These are phyloP conservation scores for Lasiurus cinereus DNA, from an alignment of 2,113 vertebrate species.

Conservation along the genomic window DNA sequence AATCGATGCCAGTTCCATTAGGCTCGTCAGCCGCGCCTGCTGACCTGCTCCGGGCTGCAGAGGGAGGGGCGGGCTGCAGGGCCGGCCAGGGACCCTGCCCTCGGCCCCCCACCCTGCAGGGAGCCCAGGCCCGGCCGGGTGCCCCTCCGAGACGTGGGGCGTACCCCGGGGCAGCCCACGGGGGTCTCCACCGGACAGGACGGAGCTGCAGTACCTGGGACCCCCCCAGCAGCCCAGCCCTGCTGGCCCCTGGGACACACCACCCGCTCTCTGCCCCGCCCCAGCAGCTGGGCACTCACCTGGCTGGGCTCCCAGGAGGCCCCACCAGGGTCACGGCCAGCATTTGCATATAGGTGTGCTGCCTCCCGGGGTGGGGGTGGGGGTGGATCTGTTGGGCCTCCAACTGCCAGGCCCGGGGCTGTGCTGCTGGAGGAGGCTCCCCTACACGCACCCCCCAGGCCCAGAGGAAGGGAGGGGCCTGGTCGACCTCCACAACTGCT, in stretches of 20 bases:
- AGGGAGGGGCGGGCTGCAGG: not conserved
- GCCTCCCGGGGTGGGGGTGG: too few relatives aligned
- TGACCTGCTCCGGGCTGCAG: constrained; percentile 44
- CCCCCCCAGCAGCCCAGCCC: not conserved
- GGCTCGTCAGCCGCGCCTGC: not conserved
- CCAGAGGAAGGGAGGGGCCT: not conserved
- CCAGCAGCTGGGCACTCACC: not conserved
- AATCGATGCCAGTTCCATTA: constrained; percentile 81
- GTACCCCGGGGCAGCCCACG: not conserved
- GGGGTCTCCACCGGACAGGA: not conserved
- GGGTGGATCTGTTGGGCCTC: not conserved
- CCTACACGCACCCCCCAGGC: not conserved
- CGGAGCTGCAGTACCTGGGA: not conserved
- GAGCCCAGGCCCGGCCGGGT: not conserved
- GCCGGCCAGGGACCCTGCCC: not conserved
- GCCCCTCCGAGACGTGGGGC: too few relatives aligned
- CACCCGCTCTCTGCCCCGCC: not conserved
- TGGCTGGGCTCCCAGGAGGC: not conserved
- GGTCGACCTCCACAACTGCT: too few relatives aligned
- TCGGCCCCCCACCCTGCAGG: not conserved
- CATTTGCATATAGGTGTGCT: constrained; percentile 75
- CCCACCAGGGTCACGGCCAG: not conserved
- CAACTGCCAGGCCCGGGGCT: not conserved
- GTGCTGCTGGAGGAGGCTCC: accelerated
- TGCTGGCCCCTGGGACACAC: not conserved